A percentile compares a stretch with the other conserved stretches of the same genome.
Conservation (phyloP, 1,140 invertebrate species). For the Formica exsecta region DNA sequence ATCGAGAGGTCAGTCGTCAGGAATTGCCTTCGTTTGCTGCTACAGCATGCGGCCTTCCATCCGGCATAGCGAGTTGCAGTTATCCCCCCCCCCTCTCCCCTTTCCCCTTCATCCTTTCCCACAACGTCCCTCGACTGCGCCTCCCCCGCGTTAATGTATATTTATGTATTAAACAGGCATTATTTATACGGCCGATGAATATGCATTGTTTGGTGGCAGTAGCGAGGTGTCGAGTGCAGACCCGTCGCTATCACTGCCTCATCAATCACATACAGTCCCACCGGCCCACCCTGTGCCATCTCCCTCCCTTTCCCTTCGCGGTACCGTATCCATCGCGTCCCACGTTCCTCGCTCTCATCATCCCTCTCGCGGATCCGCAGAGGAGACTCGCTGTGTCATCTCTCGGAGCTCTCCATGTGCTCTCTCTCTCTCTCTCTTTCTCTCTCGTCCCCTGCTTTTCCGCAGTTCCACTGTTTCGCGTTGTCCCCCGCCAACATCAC, state of each 20-base stretch:
- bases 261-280: constrained; percentile 85
- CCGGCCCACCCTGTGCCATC: constrained; percentile 42
- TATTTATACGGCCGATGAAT: constrained; percentile 86
- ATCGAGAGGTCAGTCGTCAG: constrained; percentile 15
- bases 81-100: neutral
- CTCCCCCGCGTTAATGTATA: constrained; percentile 79
- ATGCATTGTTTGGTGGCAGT: constrained; percentile 85
- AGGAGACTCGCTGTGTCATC: constrained; percentile 76
- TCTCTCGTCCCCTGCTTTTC: neutral
- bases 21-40: constrained; percentile 52
- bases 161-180: constrained; percentile 86
- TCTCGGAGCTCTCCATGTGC: constrained; percentile 61
- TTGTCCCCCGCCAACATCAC: constrained; percentile 1
- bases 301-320: constrained; percentile 44
- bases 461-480: neutral
- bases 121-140: neutral
- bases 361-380: constrained; percentile 57
- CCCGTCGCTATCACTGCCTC: constrained; percentile 86
- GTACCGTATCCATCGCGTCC: neutral
- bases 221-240: constrained; percentile 85
- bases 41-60: constrained; percentile 23
- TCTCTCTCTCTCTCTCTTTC: neutral
- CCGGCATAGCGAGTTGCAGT: constrained; percentile 26
- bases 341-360: constrained; percentile 28
- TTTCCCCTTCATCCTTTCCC: neutral